Evolutionary conservation across 2,113 vertebrate species (phyloP).

Genomic region (Anguilla rostrata): DNA sequence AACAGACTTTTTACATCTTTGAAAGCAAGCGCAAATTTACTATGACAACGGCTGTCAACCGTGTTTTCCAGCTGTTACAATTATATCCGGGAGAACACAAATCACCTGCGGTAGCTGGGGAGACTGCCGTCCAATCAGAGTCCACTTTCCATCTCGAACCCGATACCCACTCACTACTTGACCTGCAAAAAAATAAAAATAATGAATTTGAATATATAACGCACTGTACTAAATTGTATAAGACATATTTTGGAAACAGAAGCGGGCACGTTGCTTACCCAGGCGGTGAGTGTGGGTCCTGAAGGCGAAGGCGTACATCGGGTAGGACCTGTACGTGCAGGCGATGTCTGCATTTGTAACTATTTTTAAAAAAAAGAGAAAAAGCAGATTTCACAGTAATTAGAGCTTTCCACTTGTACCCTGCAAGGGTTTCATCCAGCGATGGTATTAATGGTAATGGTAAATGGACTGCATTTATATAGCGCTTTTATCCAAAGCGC

Average conservation of each 20-base stretch:
- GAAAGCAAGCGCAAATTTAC: no score
- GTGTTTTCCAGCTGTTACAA: no score
- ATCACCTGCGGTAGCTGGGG: slow-evolving; percentile 94
- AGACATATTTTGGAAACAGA: background rate
- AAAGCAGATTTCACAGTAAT: slow-evolving; percentile 12
- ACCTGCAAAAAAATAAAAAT: slow-evolving; percentile 67
- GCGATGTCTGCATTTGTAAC: slow-evolving; percentile 90
- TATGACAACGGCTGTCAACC: no score
- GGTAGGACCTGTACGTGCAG: slow-evolving; percentile 82
- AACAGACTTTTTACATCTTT: no score
- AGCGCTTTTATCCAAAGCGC: no score
- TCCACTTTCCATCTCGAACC: slow-evolving; percentile 88
- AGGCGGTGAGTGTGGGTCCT: slow-evolving; percentile 92
- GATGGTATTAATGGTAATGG: background rate
- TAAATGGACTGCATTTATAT: no score
- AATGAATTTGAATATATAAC: background rate
- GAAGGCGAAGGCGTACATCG: slow-evolving; percentile 95
- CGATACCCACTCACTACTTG: slow-evolving; percentile 95
- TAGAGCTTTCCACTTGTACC: background rate
- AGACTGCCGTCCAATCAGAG: slow-evolving; percentile 88
- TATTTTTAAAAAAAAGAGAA: slow-evolving; percentile 50
- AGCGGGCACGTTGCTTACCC: slow-evolving; percentile 69
- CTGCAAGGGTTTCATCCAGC: background rate
- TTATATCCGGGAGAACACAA: background rate
- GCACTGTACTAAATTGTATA: background rate